Conservation (phyloP, 1,140 invertebrate genomes). For the Tetraneura akinire region DNA sequence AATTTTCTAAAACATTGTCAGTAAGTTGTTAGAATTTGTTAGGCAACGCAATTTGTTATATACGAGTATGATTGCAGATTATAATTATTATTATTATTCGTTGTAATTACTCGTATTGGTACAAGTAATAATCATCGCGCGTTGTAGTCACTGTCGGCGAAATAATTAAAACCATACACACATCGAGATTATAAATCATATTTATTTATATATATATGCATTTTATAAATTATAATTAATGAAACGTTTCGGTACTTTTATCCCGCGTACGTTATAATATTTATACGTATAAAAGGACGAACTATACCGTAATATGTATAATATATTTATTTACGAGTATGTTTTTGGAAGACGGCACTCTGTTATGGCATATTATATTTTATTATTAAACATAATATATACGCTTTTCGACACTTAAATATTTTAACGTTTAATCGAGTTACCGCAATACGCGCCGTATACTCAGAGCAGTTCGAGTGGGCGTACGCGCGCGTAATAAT, state of each 20-base stretch:
- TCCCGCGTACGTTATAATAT: neutral
- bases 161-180: slow-evolving; percentile 12
- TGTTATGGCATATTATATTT: neutral
- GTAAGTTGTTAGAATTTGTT: too few relatives aligned
- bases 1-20: too few relatives aligned
- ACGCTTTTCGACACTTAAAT: slow-evolving; percentile 13
- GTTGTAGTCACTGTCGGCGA: slow-evolving; percentile 5
- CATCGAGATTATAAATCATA: too few relatives aligned
- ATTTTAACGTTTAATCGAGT: slow-evolving; percentile 25
- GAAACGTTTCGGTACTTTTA: slow-evolving; percentile 32
- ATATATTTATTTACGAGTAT: too few relatives aligned
- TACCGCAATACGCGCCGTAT: neutral
- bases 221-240: slow-evolving; percentile 12
- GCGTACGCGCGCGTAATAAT: too few relatives aligned
- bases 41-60: too few relatives aligned
- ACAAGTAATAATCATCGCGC: neutral
- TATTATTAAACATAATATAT: too few relatives aligned
- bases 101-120: too few relatives aligned
- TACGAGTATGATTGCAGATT: too few relatives aligned
- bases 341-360: neutral
- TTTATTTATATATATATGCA: neutral
- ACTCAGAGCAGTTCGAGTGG: too few relatives aligned
- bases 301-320: neutral
- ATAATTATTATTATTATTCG: too few relatives aligned
- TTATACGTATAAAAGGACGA: neutral